Evolutionary conservation across 2,888 invertebrate species (phyloP), one percentile per base, ranked within the genome.

Genomic region (Orthosia cruda): DNA sequence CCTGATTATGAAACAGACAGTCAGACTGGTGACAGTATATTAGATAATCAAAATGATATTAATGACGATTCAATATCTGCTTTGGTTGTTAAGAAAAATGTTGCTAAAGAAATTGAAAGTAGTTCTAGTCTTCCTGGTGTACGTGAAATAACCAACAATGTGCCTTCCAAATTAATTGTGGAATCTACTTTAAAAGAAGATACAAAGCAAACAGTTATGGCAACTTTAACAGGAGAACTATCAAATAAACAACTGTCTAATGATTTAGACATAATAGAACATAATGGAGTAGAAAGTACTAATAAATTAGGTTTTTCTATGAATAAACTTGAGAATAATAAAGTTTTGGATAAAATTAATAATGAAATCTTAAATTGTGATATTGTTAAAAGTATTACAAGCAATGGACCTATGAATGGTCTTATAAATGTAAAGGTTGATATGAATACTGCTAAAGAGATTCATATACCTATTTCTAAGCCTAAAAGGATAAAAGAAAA

Each of bases 391-490:
- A 70, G 40, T 62, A 70, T 82, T 52, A 64, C 65, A 49, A 81
- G 50, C 20, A 68, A 74, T 54, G 59, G 55, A 15, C 71, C 81
- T 55, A 45, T 69, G 15, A 75, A 75, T 65, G 67, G 70, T 49
- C 52, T 55, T 20, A 50, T 65, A 16, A 86, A 80, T 58, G 75
- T 87, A 0, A 81, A 71, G 65, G 59, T 87, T 49, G 77, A 87
- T 62, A 74, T 87, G 74, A 77, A 74, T 63, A 66, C 72, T 63
- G 58, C 71, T 7, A 81, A 84, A 71, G 87, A 87, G 74, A 71
- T 87, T 45, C 68, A 87, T 66, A 74, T 85, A 63, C 77, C 86
- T 49, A 67, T 63, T 15, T 57, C 54, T 11, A 74, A 57, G 13
- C 49, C 64, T 23, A 59, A 77, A 55, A 9, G 32, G 13, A 47